phyloP scores from a whole-genome alignment of 37 sponge, comb jelly and placozoan genomes.

The Cladorhizidae sp. region DNA sequence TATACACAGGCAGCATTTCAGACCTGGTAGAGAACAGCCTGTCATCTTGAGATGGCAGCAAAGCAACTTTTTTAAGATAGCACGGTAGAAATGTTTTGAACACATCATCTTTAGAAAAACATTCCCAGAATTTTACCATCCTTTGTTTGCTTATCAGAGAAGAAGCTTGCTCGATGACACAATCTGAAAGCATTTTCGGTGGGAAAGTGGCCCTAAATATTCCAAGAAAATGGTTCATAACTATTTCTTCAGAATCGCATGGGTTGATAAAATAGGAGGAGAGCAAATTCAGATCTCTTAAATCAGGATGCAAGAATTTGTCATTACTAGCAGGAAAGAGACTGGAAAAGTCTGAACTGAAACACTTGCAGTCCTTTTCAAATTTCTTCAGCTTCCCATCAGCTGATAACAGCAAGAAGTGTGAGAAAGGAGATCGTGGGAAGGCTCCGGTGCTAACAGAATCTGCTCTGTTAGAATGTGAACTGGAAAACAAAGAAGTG shows the following conservation, averaged over 20 bases:
- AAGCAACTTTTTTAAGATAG: constrained; percentile 22
- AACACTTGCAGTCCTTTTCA: background rate
- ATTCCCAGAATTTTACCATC: background rate
- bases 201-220: background rate
- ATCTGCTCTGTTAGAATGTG: background rate
- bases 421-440: background rate
- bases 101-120: background rate
- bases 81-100: background rate
- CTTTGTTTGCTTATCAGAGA: background rate
- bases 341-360: background rate
- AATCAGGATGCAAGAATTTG: constrained; percentile 1
- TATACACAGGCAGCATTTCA: constrained; percentile 2
- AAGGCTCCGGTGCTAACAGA: background rate
- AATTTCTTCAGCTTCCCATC: background rate
- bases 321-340: background rate
- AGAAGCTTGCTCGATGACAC: background rate
- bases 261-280: background rate
- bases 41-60: constrained; percentile 24
- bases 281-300: background rate
- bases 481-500: no score
- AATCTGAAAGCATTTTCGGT: background rate
- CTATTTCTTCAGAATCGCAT: background rate
- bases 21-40: constrained; percentile 12
- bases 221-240: background rate
- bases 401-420: background rate